Percentiles rank a stretch among this genome's conserved stretches.
These are phyloP conservation scores for Diaphora mendica DNA, from an alignment of 2,888 invertebrate species.

Conservation along the genomic window DNA sequence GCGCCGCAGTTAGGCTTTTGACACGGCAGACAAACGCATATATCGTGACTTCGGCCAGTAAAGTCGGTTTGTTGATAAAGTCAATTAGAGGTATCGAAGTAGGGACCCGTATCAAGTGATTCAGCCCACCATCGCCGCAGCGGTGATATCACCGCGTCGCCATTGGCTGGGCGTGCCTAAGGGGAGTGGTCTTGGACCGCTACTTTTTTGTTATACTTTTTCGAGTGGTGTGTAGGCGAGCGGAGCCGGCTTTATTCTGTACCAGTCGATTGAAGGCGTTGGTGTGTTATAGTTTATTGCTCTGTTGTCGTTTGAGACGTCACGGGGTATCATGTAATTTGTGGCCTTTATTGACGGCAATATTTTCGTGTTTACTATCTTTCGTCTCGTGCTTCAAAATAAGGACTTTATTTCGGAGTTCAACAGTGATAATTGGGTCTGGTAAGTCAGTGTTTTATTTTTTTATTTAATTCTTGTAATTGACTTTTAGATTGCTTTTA, in stretches of 20 bases:
- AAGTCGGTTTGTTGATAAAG: constrained; percentile 87
- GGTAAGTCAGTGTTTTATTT: constrained; percentile 57
- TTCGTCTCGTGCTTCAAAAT: constrained; percentile 65
- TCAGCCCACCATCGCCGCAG: constrained; percentile 78
- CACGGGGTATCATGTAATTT: constrained; percentile 77
- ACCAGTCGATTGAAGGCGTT: constrained; percentile 84
- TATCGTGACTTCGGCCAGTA: constrained; percentile 85
- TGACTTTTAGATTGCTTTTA: constrained; percentile 17
- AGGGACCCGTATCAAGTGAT: constrained; percentile 83
- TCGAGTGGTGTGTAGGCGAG: constrained; percentile 79
- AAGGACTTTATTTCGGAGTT: constrained; percentile 74
- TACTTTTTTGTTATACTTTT: constrained; percentile 80
- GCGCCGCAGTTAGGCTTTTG: constrained; percentile 83
- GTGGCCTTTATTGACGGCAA: constrained; percentile 71
- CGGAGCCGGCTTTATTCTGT: constrained; percentile 78
- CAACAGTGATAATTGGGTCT: constrained; percentile 58
- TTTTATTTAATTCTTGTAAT: constrained; percentile 32
- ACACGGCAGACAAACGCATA: constrained; percentile 84
- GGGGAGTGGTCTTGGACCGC: constrained; percentile 80
- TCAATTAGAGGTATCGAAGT: constrained; percentile 86
- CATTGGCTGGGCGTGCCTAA: constrained; percentile 76
- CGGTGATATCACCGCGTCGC: constrained; percentile 66
- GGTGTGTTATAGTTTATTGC: constrained; percentile 84
- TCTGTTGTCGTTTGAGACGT: constrained; percentile 71
- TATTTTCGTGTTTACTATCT: constrained; percentile 68